These are phyloP conservation scores for Gallirallus australis DNA, from an alignment of 2,797 vertebrate genomes.

Conservation along the genomic window DNA sequence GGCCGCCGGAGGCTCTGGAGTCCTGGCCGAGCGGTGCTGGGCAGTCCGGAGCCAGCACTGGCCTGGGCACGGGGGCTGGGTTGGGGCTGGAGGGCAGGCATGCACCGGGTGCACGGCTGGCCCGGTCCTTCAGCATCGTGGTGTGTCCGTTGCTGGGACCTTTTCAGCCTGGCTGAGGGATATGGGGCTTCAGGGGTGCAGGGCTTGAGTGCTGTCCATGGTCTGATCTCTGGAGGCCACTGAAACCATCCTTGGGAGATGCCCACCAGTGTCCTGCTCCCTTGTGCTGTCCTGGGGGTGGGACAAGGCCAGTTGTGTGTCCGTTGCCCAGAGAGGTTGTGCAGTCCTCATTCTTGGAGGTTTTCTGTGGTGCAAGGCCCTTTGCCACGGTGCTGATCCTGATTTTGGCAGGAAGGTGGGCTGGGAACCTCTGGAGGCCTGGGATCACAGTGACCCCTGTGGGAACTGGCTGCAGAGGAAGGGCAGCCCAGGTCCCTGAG, in stretches of 20 bases:
- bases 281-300: background rate
- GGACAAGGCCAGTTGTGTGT: background rate
- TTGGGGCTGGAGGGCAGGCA: background rate
- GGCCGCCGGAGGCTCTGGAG: background rate
- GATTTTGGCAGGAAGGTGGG: background rate
- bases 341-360: too few relatives aligned
- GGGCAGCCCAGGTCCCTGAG: background rate
- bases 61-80: background rate
- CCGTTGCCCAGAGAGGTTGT: background rate
- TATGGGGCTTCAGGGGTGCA: background rate
- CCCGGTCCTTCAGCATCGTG: too few relatives aligned
- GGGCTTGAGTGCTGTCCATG: accelerated
- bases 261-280: background rate
- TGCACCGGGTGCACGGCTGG: too few relatives aligned
- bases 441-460: accelerated
- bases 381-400: background rate
- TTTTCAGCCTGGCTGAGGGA: background rate
- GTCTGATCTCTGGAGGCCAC: background rate
- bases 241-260: background rate
- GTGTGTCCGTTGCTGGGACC: background rate
- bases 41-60: background rate
- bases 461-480: background rate
- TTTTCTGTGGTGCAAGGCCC: background rate
- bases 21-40: background rate
- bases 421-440: background rate